Evolutionary conservation across 2,797 vertebrate genomes (phyloP), one percentile per base, ranked within the genome.

Genomic region (Pteronotus mesoamericanus): DNA sequence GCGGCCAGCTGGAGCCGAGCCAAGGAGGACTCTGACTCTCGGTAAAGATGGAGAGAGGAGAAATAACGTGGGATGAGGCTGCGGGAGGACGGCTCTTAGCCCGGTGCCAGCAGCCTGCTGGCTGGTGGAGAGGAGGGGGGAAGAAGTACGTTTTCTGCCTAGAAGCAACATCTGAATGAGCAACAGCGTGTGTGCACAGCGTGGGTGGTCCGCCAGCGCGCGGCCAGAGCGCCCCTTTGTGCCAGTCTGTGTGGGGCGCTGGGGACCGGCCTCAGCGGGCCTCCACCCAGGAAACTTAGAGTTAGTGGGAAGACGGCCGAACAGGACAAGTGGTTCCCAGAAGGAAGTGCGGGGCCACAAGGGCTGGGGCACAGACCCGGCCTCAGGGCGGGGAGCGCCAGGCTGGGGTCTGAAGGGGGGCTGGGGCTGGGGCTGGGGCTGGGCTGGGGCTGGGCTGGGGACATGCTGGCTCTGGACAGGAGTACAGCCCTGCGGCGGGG

Each of bases 161-260:
- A 2, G n/a, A 75, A 74, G 64, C 9, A 92, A 42, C 12, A 24
- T 87, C 42, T n/a, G 71, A 39, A 44, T 32, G 29, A 59, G 22
- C 18, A 8, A 11, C 3, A 7, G 26, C 0, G 1, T 0, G 5
- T 57, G 53, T 37, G n/a, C 34, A 39, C 29, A 16, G 64, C 1
- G 0, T 1, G 75, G 19, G 26, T 61, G 29, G 59, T 22, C 34
- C 0, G 0, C 11, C 1, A 4, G 72, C 5, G 69, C 34, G 29
- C 3, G n/a, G 42, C 11, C 83, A 5, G 7, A 39, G 66, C 1
- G 3, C 59, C 82, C 68, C 55, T 26, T 12, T 53, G 57, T 21
- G 10, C 7, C 39, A 46, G 55, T 14, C 15, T 14, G 0, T 29
- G 69, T 19, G 46, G n/a, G 55, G 57, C 15, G 32, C 26, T 29